These are phyloP conservation scores for Cephus pygmeus DNA, from an alignment of 2,888 invertebrate genomes.

Conservation along the genomic window DNA sequence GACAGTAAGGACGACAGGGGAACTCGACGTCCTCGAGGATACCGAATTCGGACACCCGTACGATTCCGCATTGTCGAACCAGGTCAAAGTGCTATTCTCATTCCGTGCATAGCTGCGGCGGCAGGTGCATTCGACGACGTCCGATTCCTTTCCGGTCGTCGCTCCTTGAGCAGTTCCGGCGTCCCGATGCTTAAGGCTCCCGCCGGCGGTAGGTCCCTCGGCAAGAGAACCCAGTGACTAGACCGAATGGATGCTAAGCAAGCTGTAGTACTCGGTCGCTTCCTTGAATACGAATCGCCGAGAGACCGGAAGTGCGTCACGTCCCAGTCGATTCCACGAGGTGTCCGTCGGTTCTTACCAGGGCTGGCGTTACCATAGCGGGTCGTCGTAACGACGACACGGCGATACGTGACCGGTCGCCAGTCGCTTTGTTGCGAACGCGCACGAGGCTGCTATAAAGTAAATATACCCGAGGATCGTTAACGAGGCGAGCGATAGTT, in stretches of 20 bases:
- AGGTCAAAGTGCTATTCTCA: too few relatives aligned
- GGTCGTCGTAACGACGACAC: constrained; percentile 18
- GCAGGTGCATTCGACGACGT: too few relatives aligned
- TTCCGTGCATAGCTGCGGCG: too few relatives aligned
- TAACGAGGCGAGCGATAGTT: too few relatives aligned
- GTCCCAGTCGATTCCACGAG: constrained; percentile 41
- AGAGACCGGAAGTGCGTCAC: constrained; percentile 63
- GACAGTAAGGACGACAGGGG: too few relatives aligned
- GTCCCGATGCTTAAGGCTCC: constrained; percentile 34
- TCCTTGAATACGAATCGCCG: constrained; percentile 62
- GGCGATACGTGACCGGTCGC: constrained; percentile 21
- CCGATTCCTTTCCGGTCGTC: not conserved
- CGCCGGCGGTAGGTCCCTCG: constrained; percentile 43
- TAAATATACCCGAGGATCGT: too few relatives aligned
- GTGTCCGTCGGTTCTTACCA: constrained; percentile 25
- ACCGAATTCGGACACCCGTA: too few relatives aligned
- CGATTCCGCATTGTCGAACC: too few relatives aligned
- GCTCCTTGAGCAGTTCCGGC: constrained; percentile 12
- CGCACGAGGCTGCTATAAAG: too few relatives aligned
- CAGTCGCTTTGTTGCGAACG: not conserved
- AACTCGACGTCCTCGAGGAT: too few relatives aligned
- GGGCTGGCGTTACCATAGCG: constrained; percentile 30
- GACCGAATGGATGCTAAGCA: constrained; percentile 63
- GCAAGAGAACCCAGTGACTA: constrained; percentile 35
- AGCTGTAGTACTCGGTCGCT: constrained; percentile 63